A percentile compares a stretch with the other conserved stretches of the same genome.
These are phyloP conservation scores for Ophiodon elongatus DNA, from an alignment of 2,113 vertebrate genomes.

Conservation along the genomic window DNA sequence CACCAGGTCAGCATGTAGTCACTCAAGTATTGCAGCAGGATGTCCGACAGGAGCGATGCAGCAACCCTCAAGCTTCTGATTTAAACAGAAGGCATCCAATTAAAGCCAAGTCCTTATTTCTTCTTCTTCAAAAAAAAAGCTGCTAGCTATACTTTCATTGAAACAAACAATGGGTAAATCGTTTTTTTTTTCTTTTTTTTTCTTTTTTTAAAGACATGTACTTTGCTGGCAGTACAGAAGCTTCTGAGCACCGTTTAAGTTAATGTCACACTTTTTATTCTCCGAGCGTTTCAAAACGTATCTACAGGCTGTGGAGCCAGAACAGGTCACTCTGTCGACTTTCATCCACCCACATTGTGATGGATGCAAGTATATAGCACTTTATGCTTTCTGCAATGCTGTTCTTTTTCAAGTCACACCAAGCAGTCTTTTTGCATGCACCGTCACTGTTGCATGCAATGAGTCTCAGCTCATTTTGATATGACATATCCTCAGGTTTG, in stretches of 20 bases:
- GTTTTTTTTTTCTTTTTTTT: no score
- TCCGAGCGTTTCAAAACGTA: not conserved
- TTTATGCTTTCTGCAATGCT: not conserved
- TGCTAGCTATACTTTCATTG: no score
- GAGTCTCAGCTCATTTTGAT: not conserved
- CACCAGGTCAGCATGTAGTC: slow-evolving; percentile 15
- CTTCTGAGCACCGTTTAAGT: not conserved
- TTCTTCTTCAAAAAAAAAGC: no score
- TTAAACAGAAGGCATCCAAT: not conserved
- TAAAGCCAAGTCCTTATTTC: not conserved
- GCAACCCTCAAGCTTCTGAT: not conserved
- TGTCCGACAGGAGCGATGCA: not conserved
- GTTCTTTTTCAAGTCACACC: not conserved
- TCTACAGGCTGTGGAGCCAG: not conserved
- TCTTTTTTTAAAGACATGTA: no score
- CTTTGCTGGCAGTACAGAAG: no score
- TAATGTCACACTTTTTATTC: not conserved
- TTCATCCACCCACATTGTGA: not conserved
- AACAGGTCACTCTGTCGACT: not conserved
- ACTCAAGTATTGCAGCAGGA: not conserved
- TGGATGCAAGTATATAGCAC: no score
- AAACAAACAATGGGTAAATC: not conserved
- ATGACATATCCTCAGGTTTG: no score
- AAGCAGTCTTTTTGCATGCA: not conserved
- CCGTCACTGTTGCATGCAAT: not conserved